Evolutionary conservation across 2,797 vertebrate species (phyloP), one percentile per base, ranked within the genome.

Genomic region (Sebastes oblongus): DNA sequence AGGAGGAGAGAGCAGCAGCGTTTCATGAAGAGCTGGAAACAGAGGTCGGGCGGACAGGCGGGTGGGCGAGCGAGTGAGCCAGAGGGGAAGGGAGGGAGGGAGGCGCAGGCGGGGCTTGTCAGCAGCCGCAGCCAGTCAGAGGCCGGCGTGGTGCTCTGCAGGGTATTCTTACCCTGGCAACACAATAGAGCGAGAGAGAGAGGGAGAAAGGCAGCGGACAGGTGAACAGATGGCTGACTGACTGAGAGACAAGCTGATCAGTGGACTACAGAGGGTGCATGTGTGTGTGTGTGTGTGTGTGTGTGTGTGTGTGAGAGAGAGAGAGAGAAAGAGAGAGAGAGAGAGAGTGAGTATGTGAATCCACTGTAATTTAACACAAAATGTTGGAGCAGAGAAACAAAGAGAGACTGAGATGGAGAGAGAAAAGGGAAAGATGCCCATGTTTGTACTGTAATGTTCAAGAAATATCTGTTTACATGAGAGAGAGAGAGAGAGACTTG

Each of bases 91-190:
- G 73, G 69, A 85, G 76, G 69, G 61, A 83, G 82, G 73, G 34
- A 39, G 77, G 52, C 5, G 66, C 82, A 86, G 94, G 92, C 52
- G 92, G 92, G 88, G 91, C 86, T 59, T 89, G 71, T 72, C 36
- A 81, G 74, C 72, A 81, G 75, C 74, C 46, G 34, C 86, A 92
- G 91, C 95, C 94, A 95, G 83, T 95, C 91, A 94, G 88, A 92
- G 89, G 80, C 77, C 54, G 56, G 86, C 58, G 69, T 84, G 73
- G 72, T 58, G 91, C 94, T 94, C 94, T 93, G 93, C 91, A 88
- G 93, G 94, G 92, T 83, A 94, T 93, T 94, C 94, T 92, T 95
- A 93, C 94, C 94, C 93, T 96, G 95, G 95, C 93, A 95, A 95
- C 94, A 95, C 92, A 92, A 94, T 89, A 85, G 92, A 93, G 91